phyloP scores from a whole-genome alignment of 2,113 vertebrate species.

The Myocastor coypus region DNA sequence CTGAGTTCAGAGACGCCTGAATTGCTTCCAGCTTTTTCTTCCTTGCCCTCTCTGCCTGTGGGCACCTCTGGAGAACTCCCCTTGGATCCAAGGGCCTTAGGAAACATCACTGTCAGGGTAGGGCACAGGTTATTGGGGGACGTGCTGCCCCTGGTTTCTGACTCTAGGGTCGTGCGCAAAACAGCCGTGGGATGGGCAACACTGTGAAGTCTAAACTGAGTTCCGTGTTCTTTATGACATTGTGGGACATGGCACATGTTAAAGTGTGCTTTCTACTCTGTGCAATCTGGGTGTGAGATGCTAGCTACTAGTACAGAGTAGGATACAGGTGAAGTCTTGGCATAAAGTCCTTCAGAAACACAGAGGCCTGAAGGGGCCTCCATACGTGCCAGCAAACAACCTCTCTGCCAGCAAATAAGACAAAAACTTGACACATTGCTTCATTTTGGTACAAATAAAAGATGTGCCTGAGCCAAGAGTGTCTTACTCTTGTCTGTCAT shows the following conservation, averaged over 20 bases:
- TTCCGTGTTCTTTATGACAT: conserved; percentile 26
- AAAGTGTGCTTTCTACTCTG: not conserved
- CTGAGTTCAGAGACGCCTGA: not conserved
- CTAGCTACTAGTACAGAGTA: not conserved
- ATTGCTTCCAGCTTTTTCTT: not conserved
- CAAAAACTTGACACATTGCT: not conserved
- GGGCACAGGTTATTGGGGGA: not conserved
- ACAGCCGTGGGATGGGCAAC: not conserved
- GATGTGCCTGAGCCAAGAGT: not conserved
- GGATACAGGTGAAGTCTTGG: not conserved
- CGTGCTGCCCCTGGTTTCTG: not conserved
- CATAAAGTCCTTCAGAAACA: not conserved
- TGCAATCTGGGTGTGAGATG: not conserved
- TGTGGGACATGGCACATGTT: not conserved
- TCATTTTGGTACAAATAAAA: conserved; percentile 55
- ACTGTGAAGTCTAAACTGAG: conserved; percentile 10
- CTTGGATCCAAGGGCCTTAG: not conserved
- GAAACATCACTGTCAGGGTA: not conserved
- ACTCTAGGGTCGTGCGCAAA: not conserved
- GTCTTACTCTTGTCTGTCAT: not conserved
- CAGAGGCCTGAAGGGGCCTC: not conserved
- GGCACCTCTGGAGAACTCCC: not conserved
- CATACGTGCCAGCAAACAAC: not conserved
- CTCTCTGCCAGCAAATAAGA: not conserved
- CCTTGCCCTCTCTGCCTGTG: not conserved